Evolutionary conservation across 2,797 vertebrate species (phyloP).

Genomic region (Passerculus sandwichensis): DNA sequence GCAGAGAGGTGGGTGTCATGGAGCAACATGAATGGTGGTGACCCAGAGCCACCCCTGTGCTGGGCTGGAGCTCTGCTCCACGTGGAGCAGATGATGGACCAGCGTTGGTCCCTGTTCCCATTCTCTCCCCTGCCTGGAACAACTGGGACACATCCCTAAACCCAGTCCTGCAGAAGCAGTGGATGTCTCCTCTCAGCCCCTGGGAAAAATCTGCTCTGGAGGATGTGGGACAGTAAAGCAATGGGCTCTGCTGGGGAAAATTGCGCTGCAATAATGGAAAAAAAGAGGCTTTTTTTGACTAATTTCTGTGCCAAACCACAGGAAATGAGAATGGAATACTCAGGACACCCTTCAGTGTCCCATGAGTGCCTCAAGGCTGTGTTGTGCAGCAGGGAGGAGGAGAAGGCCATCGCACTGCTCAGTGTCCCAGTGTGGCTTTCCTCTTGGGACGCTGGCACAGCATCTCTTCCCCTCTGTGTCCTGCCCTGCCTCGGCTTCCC

Average conservation of each 20-base stretch:
- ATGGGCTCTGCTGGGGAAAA: not conserved
- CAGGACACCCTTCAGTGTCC: not conserved
- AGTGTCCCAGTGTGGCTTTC: not conserved
- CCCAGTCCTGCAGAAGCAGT: not conserved
- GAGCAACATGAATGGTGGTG: not conserved
- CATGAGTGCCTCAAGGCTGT: not conserved
- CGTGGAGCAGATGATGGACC: too few species aligned
- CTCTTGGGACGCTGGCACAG: not conserved
- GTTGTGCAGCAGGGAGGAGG: not conserved
- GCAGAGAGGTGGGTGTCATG: not conserved
- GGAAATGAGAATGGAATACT: not conserved
- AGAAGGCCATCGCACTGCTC: fast-evolving
- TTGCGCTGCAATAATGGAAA: not conserved
- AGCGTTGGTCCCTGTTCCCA: not conserved
- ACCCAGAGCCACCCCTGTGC: not conserved
- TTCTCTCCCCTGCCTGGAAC: not conserved
- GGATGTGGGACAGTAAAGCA: not conserved
- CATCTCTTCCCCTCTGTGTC: not conserved
- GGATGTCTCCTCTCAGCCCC: not conserved
- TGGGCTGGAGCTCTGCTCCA: not conserved
- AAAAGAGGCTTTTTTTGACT: not conserved
- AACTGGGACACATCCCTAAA: not conserved
- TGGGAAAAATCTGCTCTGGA: not conserved
- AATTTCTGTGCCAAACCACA: not conserved
- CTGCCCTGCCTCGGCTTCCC: not conserved